A percentile compares a stretch with the other conserved stretches of the same genome.
Evolutionary conservation across 1,140 invertebrate genomes (phyloP).

Genomic region (Drosophila kepulauana): DNA sequence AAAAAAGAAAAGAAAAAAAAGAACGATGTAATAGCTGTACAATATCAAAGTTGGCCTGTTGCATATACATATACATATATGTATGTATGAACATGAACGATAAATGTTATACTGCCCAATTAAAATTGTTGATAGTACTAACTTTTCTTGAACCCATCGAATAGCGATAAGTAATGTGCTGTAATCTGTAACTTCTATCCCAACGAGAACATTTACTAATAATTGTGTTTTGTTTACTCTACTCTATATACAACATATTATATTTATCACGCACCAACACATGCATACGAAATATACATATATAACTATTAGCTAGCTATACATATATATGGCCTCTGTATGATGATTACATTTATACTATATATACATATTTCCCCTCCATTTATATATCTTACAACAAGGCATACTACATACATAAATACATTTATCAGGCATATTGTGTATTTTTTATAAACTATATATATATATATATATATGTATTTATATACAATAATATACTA

Average conservation of each 20-base stretch:
- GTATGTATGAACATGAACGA: slow-evolving; percentile 42
- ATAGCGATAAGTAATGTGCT: slow-evolving; percentile 2
- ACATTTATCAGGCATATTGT: slow-evolving; percentile 54
- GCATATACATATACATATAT: slow-evolving; percentile 12
- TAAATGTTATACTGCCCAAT: slow-evolving; percentile 61
- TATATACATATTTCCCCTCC: slow-evolving; percentile 17
- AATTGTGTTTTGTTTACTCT: slow-evolving; percentile 40
- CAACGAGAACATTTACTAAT: slow-evolving; percentile 45
- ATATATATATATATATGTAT: too few relatives aligned
- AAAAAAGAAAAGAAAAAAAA: neutral
- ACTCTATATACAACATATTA: slow-evolving; percentile 22
- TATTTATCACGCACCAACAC: slow-evolving; percentile 34
- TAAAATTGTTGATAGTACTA: slow-evolving; percentile 66
- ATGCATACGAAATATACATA: slow-evolving; percentile 47
- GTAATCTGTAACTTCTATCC: slow-evolving; percentile 1
- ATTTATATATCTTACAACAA: slow-evolving; percentile 21
- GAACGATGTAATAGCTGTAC: slow-evolving; percentile 25
- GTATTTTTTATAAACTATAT: slow-evolving; percentile 49
- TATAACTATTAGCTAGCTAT: slow-evolving; percentile 36
- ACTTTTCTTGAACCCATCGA: slow-evolving; percentile 30
- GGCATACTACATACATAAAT: neutral
- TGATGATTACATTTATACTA: slow-evolving; percentile 16
- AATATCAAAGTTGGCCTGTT: slow-evolving; percentile 45
- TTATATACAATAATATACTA: neutral
- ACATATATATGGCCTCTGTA: slow-evolving; percentile 30